phyloP scores from a whole-genome alignment of 2,113 vertebrate species.

The Oncorhynchus gorbuscha region DNA sequence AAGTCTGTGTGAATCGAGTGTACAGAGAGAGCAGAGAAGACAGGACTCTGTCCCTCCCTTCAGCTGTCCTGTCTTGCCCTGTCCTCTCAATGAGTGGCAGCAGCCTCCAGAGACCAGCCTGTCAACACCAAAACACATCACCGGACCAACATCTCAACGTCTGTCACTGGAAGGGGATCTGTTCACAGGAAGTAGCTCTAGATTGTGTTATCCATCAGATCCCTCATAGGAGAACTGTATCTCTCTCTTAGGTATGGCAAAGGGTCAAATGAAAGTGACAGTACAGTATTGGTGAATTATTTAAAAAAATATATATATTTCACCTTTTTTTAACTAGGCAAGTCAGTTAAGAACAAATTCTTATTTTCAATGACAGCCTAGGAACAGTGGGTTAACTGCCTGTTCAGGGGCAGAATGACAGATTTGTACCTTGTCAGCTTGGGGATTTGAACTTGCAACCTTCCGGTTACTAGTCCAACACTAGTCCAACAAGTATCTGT shows the following conservation, averaged over 20 bases:
- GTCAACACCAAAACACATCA: constrained; percentile 43
- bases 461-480: too few relatives aligned
- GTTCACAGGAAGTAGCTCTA: constrained; percentile 44
- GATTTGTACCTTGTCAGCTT: too few relatives aligned
- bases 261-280: constrained; percentile 7
- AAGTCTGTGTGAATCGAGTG: constrained; percentile 29
- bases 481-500: background rate
- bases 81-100: constrained; percentile 56
- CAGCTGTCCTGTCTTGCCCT: constrained; percentile 21
- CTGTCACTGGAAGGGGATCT: background rate
- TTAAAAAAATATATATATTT: too few relatives aligned
- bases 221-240: constrained; percentile 24
- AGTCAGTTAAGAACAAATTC: too few relatives aligned
- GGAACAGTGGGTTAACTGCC: too few relatives aligned
- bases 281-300: constrained; percentile 9
- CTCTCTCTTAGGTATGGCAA: constrained; percentile 14
- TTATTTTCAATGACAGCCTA: too few relatives aligned
- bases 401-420: too few relatives aligned
- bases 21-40: background rate
- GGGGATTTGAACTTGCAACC: too few relatives aligned
- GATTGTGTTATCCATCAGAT: background rate
- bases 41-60: constrained; percentile 42
- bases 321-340: too few relatives aligned
- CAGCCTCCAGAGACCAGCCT: constrained; percentile 48
- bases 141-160: constrained; percentile 42